phyloP scores from a whole-genome alignment of 2,888 invertebrate species.

The Carabus problematicus region DNA sequence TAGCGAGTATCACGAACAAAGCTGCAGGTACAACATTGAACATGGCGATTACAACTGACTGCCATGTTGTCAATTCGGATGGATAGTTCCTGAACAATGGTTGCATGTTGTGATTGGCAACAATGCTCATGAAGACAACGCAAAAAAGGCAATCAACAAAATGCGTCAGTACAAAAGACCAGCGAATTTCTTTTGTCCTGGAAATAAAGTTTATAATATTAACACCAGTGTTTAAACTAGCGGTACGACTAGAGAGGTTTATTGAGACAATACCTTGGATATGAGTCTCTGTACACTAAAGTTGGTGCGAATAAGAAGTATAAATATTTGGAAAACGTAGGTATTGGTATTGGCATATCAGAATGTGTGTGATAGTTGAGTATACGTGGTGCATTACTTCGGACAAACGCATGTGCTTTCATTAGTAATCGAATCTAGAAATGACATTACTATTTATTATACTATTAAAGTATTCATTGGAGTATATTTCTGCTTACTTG shows the following conservation, averaged over 20 bases:
- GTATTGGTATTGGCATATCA: constrained; percentile 57
- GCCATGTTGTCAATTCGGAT: constrained; percentile 46
- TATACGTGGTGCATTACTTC: constrained; percentile 72
- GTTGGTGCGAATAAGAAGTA: constrained; percentile 92
- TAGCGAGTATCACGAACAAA: constrained; percentile 49
- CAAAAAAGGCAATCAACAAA: constrained; percentile 79
- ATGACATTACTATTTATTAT: constrained; percentile 48
- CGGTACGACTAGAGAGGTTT: not conserved
- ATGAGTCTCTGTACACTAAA: constrained; percentile 80
- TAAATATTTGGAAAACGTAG: constrained; percentile 76
- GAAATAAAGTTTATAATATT: constrained; percentile 48
- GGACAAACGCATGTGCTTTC: constrained; percentile 86
- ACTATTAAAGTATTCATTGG: not conserved
- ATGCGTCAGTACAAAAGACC: constrained; percentile 75
- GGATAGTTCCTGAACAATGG: constrained; percentile 74
- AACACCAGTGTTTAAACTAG: not conserved
- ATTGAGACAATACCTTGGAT: constrained; percentile 83
- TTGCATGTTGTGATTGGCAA: constrained; percentile 78
- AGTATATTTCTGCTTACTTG: constrained; percentile 59
- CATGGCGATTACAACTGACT: constrained; percentile 22
- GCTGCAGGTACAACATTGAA: constrained; percentile 44
- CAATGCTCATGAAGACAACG: constrained; percentile 81
- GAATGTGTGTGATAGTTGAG: constrained; percentile 61
- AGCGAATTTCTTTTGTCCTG: constrained; percentile 76
- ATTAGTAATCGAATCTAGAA: constrained; percentile 77